These are phyloP conservation scores for Onchidella celtica DNA, from an alignment of 2,888 invertebrate species.

Conservation along the genomic window DNA sequence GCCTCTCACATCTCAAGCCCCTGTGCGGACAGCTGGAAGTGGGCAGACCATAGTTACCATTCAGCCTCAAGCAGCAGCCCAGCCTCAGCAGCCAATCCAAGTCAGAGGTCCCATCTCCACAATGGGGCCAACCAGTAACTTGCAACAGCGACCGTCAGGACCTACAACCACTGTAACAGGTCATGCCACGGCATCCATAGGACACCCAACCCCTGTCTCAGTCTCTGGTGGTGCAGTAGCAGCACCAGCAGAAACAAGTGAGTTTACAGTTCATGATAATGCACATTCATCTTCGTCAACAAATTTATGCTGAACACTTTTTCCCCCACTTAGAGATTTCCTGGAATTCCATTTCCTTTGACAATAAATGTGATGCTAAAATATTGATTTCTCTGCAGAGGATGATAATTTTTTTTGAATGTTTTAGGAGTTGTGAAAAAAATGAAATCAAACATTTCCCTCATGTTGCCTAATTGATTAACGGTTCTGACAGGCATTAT, in stretches of 20 bases:
- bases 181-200: constrained; percentile 25
- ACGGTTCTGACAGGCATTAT: too few species aligned
- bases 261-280: too few species aligned
- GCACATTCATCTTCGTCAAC: too few species aligned
- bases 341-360: too few species aligned
- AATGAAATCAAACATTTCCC: too few species aligned
- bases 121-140: constrained; percentile 50
- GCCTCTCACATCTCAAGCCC: constrained; percentile 52
- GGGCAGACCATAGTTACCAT: constrained; percentile 67
- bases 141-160: constrained; percentile 35
- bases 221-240: background rate
- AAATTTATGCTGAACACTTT: too few species aligned
- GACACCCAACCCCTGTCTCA: constrained; percentile 27
- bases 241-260: constrained; percentile 43
- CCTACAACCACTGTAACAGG: constrained; percentile 17
- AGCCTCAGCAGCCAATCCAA: constrained; percentile 58
- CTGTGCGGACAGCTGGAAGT: constrained; percentile 55
- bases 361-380: too few species aligned
- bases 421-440: too few species aligned
- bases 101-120: constrained; percentile 59
- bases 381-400: too few species aligned
- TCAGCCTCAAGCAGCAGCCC: constrained; percentile 56
- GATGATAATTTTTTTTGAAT: too few species aligned
- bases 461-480: too few species aligned
- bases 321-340: too few species aligned